Evolutionary conservation across 2,888 invertebrate genomes (phyloP).

Genomic region (Aphidius colemani): DNA sequence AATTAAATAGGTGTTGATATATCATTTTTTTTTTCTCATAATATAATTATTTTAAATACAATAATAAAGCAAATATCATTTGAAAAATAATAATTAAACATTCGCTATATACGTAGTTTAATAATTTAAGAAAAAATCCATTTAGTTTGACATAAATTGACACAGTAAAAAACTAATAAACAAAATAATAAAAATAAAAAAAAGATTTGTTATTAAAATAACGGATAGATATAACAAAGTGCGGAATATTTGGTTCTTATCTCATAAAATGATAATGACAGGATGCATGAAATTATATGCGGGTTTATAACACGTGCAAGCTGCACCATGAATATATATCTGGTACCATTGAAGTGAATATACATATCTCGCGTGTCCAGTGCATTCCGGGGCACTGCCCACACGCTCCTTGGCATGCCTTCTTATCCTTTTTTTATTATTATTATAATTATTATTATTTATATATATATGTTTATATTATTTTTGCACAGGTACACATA

Average conservation of each 20-base stretch:
- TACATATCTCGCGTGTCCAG: conserved; percentile 25
- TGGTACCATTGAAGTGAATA: conserved; percentile 25
- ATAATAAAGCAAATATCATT: no score
- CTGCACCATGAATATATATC: conserved; percentile 8
- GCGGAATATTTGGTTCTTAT: conserved; percentile 16
- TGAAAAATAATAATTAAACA: no score
- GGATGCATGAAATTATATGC: conserved; percentile 29
- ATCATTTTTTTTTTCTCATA: no score
- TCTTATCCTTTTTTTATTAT: conserved; percentile 21
- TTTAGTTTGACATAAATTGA: no score
- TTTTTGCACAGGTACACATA: conserved; percentile 9
- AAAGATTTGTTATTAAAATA: neutral
- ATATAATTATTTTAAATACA: no score
- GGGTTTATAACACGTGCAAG: conserved; percentile 23
- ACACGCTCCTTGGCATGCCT: conserved; percentile 28
- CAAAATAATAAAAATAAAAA: no score
- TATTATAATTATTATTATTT: neutral
- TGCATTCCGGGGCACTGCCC: conserved; percentile 30
- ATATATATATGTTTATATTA: neutral
- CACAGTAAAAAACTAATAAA: no score
- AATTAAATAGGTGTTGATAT: no score
- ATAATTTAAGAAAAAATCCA: no score
- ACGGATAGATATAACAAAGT: conserved; percentile 13
- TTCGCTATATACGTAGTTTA: no score
- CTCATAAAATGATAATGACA: conserved; percentile 22